A percentile compares a stretch with the other conserved stretches of the same genome.
These are phyloP conservation scores for Tokudaia tokunoshimensis DNA, from an alignment of 2,797 vertebrate genomes.

Conservation along the genomic window DNA sequence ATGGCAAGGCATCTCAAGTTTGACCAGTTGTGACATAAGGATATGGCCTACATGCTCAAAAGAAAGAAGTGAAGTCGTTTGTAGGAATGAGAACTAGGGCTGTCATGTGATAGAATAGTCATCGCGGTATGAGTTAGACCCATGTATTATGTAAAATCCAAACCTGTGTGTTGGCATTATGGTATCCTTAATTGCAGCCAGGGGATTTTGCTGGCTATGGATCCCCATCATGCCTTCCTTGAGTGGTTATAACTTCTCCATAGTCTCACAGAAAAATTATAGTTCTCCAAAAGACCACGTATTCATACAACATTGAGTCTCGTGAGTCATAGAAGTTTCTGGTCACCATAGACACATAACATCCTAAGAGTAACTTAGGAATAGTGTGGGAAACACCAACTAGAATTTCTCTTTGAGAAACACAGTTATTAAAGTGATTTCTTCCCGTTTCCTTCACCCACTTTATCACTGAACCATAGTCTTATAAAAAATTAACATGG, in stretches of 20 bases:
- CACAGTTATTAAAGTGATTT: slow-evolving; percentile 11
- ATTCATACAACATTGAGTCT: slow-evolving; percentile 19
- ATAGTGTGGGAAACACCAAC: neutral
- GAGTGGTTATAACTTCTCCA: slow-evolving; percentile 68
- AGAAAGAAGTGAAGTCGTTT: slow-evolving; percentile 42
- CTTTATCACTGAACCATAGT: slow-evolving; percentile 34
- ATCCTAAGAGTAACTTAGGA: slow-evolving; percentile 55
- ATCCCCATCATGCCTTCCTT: slow-evolving; percentile 67
- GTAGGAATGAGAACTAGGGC: slow-evolving; percentile 41
- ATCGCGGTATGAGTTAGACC: slow-evolving; percentile 34
- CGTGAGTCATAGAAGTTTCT: slow-evolving; percentile 60
- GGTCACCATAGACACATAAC: slow-evolving; percentile 54
- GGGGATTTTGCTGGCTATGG: slow-evolving; percentile 13
- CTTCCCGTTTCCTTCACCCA: neutral
- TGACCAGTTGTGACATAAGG: slow-evolving; percentile 34
- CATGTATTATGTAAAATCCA: slow-evolving; percentile 73
- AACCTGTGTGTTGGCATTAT: slow-evolving; percentile 48
- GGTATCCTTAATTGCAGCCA: slow-evolving; percentile 63
- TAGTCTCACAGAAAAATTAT: slow-evolving; percentile 65
- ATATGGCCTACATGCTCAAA: slow-evolving; percentile 19
- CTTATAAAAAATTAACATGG: slow-evolving; percentile 18
- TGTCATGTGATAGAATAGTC: slow-evolving; percentile 20
- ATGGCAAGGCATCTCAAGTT: slow-evolving; percentile 7
- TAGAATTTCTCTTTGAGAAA: slow-evolving; percentile 24
- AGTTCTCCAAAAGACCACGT: slow-evolving; percentile 49